A percentile compares a stretch with the other conserved stretches of the same genome.
Conservation (phyloP, 2,113 vertebrate species). For the Poeciliopsis retropinna region DNA sequence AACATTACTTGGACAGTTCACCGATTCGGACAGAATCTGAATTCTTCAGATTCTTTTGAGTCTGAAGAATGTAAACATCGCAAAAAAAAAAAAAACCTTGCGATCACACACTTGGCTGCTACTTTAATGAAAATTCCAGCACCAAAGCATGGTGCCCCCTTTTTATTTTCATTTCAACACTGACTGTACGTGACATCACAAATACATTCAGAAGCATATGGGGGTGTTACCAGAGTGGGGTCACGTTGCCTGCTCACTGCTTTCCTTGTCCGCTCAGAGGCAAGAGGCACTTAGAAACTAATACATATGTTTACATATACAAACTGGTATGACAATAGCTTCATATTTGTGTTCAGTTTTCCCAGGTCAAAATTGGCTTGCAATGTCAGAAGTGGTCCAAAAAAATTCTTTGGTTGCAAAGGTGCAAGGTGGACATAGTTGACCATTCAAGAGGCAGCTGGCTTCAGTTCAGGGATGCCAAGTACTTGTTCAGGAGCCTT, state of each 20-base stretch:
- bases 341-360: conserved; percentile 72
- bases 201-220: conserved; percentile 89
- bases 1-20: neutral
- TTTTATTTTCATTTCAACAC: conserved; percentile 67
- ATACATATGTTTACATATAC: conserved; percentile 84
- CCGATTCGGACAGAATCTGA: too few relatives aligned
- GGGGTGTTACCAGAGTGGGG: conserved; percentile 76
- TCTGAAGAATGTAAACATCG: conserved; percentile 43
- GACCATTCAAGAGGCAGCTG: conserved; percentile 41
- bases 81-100: conserved; percentile 34
- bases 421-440: conserved; percentile 53
- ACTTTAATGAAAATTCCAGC: conserved; percentile 71
- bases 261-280: conserved; percentile 75
- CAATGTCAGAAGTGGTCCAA: conserved; percentile 61
- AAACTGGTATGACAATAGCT: conserved; percentile 83
- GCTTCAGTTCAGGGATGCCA: conserved; percentile 41
- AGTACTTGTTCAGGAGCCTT: conserved; percentile 25
- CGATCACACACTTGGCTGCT: conserved; percentile 23
- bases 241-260: conserved; percentile 67
- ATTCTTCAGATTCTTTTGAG: too few relatives aligned
- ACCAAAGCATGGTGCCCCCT: conserved; percentile 1
- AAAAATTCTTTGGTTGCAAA: conserved; percentile 94
- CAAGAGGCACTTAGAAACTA: conserved; percentile 95
- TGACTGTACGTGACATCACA: conserved; percentile 79
- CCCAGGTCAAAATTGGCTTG: conserved; percentile 81